Evolutionary conservation across 2,888 invertebrate genomes (phyloP), one percentile per base, ranked within the genome.

Genomic region (Hemaris fuciformis): DNA sequence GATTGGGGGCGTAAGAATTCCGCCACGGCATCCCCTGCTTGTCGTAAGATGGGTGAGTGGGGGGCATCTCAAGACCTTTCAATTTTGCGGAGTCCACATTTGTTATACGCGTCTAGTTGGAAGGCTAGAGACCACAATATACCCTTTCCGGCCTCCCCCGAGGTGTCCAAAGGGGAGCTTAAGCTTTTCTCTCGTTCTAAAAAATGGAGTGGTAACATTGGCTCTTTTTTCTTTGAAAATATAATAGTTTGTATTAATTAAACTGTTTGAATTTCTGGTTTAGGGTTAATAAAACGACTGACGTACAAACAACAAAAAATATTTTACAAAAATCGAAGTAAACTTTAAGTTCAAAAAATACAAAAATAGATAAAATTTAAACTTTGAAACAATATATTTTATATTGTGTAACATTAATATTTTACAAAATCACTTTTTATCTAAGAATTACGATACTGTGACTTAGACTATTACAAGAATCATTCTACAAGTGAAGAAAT

Each of bases 281-380:
- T n/a, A 20, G 23, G 34, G 8, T 3, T 18, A 53, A 53, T 53
- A 53, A 53, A 53, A 53, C 53, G 27, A 53, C 53, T 27, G 31
- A 31, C 53, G 31, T 38, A 38, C 46, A 27, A 38, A 25, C 48
- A 60, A 41, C 41, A 27, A 46, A 22, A 57, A 71, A 70, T 79
- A 75, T 74, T 75, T 70, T 82, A 84, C 80, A 81, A 79, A 82
- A 71, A 80, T 77, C 76, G 79, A 76, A 78, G 79, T 79, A 79
- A 78, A 81, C 76, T 77, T 67, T 71, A 73, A 67, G 73, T 76
- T 78, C 73, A 38, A 23, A 75, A 83, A 79, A 82, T 90, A 91
- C 79, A 91, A 91, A 90, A 91, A 91, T 91, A 89, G 84, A 83
- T 81, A 82, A 80, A 75, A 77, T 72, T 73, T 75, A 74, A 31